phyloP scores from a whole-genome alignment of 2,888 invertebrate species.

The Monochamus alternatus region DNA sequence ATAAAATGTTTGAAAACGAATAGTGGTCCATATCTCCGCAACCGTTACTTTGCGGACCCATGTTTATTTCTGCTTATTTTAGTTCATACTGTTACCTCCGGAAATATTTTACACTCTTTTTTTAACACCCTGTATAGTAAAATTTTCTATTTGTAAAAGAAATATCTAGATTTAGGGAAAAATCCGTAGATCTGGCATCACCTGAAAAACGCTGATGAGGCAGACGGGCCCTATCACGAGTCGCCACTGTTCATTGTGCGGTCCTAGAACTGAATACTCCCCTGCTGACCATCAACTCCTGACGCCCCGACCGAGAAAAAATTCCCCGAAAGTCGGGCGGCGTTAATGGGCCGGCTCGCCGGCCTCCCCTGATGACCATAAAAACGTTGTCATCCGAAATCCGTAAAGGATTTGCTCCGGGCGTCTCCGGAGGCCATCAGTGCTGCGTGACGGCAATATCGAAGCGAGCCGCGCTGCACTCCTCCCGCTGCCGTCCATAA shows the following conservation, averaged over 20 bases:
- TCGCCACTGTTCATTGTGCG: neutral
- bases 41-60: too few relatives aligned
- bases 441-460: conserved; percentile 63
- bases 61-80: too few relatives aligned
- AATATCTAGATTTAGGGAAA: too few relatives aligned
- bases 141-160: too few relatives aligned
- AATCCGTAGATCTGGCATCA: too few relatives aligned
- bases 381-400: conserved; percentile 68
- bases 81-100: too few relatives aligned
- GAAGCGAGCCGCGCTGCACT: conserved; percentile 44
- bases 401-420: conserved; percentile 66
- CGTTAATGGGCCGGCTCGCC: conserved; percentile 60
- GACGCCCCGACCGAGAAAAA: conserved; percentile 38
- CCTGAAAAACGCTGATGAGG: too few relatives aligned
- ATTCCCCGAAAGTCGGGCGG: conserved; percentile 51
- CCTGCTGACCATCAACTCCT: neutral
- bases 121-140: too few relatives aligned
- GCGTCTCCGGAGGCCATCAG: conserved; percentile 64
- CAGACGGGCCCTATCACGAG: too few relatives aligned
- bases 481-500: conserved; percentile 20
- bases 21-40: too few relatives aligned
- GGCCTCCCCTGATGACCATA: conserved; percentile 65
- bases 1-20: too few relatives aligned
- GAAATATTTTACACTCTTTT: too few relatives aligned
- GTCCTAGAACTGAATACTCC: neutral